Evolutionary conservation across 2,113 vertebrate species (phyloP).

Genomic region (Machaerirhynchus nigripectus): DNA sequence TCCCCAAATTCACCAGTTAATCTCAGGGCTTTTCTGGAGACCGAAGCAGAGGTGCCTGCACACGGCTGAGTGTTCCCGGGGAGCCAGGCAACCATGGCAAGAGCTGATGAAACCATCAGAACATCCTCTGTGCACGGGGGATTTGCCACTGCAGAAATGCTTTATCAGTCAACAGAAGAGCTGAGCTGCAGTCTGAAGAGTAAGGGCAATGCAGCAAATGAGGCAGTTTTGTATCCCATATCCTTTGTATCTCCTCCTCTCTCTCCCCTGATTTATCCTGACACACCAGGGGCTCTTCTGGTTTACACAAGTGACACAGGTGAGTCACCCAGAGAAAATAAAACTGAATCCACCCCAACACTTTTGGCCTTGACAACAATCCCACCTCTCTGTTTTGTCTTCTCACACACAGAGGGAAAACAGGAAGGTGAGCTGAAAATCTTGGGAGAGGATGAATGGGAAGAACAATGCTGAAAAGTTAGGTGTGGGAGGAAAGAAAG

Average conservation of each 20-base stretch:
- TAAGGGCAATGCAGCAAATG: neutral
- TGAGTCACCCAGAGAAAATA: fast-evolving
- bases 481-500: neutral
- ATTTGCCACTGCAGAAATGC: neutral
- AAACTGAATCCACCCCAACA: neutral
- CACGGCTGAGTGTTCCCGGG: fast-evolving
- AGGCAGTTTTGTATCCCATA: neutral
- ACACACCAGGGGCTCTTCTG: neutral
- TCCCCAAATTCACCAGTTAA: neutral
- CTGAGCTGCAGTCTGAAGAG: neutral
- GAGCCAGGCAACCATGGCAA: neutral
- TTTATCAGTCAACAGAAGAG: neutral
- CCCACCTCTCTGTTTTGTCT: neutral
- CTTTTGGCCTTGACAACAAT: neutral
- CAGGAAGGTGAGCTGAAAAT: neutral
- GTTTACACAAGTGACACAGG: neutral
- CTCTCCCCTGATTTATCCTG: neutral
- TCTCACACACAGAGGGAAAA: neutral
- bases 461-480: neutral
- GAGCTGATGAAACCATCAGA: neutral
- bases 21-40: neutral
- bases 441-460: neutral
- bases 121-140: neutral
- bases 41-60: neutral
- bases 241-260: neutral